Conservation (phyloP, 1,140 invertebrate species). For the Trichonephila clavata region DNA sequence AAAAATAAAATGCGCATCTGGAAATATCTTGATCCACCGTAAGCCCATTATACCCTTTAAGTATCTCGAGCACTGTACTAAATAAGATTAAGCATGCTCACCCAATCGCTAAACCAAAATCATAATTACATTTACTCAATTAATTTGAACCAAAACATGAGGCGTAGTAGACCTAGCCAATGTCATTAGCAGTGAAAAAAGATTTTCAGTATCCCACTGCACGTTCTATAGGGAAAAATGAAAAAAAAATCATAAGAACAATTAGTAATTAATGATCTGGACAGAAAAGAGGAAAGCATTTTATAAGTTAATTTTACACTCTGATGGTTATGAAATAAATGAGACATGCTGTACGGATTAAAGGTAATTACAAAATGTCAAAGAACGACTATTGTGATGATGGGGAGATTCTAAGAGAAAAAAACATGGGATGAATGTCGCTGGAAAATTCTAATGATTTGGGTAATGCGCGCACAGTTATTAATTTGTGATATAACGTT, state of each 20-base stretch:
- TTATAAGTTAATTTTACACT: constrained; percentile 67
- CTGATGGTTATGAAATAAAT: constrained; percentile 55
- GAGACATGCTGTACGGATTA: constrained; percentile 36
- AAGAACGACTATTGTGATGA: not conserved
- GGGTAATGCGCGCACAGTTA: not conserved
- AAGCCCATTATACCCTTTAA: too few relatives aligned
- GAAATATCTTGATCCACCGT: too few relatives aligned
- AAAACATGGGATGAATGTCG: not conserved
- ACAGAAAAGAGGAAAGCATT: not conserved
- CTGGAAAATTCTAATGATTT: not conserved
- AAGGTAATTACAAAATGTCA: constrained; percentile 63
- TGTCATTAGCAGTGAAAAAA: not conserved
- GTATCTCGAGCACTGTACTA: not conserved
- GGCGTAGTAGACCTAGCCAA: not conserved
- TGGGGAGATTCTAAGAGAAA: not conserved
- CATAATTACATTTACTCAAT: constrained; percentile 45
- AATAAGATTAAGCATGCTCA: not conserved
- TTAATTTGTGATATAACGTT: not conserved
- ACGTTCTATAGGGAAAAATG: not conserved
- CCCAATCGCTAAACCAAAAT: not conserved
- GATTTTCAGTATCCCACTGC: not conserved
- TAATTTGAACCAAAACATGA: constrained; percentile 16
- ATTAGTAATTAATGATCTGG: constrained; percentile 63
- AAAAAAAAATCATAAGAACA: constrained; percentile 59
- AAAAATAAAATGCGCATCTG: too few relatives aligned